Evolutionary conservation across 2,113 vertebrate genomes (phyloP), one percentile per base, ranked within the genome.

Genomic region (Phaethon lepturus): DNA sequence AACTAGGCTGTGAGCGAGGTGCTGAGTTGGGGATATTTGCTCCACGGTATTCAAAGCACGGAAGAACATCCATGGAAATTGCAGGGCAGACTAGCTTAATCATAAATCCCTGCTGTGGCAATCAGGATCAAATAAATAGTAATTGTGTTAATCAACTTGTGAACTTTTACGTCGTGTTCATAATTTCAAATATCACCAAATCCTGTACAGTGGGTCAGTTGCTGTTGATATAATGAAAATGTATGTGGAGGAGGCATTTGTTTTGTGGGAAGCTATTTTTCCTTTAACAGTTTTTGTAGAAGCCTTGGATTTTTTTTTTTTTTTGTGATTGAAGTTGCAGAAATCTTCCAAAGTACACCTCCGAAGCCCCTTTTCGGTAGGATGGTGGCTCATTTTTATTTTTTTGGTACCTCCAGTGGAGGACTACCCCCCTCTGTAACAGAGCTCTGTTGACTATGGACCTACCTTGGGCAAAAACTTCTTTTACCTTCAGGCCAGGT

Each of bases 111-210:
- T 26, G 62, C 94, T 94, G 85, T 53, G 96, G 95, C 95, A 98
- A 97, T 98, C 97, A 95, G 93, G 93, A 97, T 97, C 63, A 97
- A 97, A 98, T 98, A 95, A 98, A 96, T 75, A 95, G 50, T 97
- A 97, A 98, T 98, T 95, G 93, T 68, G 58, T 77, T 98, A 98
- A 98, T 98, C 96, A 95, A 86, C 89, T 96, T 60, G 20, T 95
- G 95, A 98, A 97, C 97, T 96, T 89, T 83, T 95, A 91, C 96
- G 92, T 52, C 67, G 11, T 69, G 90, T 85, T 97, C 73, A 40
- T 97, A 74, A 98, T 94, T 97, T 97, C 92, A 96, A 94, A 96
- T 91, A 94, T 94, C 95, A 84, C 96, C 74, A 95, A 91, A 90
- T 80, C 90, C 89, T 79, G 47, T 92, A 86, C 56, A 85, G 89